A percentile compares a stretch with the other conserved stretches of the same genome.
These are phyloP conservation scores for Propithecus deckenii DNA, from an alignment of 2,797 vertebrate genomes.

Conservation along the genomic window DNA sequence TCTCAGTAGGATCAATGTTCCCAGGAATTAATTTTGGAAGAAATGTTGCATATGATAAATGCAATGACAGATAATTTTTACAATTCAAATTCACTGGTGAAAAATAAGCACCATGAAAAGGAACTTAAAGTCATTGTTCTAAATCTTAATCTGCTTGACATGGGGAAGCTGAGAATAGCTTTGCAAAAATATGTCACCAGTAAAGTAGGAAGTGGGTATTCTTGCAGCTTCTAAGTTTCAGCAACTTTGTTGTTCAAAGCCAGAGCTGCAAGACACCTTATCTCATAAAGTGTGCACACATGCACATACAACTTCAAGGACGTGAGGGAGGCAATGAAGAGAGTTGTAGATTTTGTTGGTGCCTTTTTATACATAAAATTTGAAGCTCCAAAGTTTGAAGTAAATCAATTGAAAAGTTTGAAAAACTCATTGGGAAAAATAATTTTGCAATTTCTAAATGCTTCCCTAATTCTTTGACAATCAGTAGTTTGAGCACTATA, in stretches of 20 bases:
- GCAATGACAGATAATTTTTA: background rate
- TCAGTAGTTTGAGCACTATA: background rate
- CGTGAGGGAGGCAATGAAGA: background rate
- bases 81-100: background rate
- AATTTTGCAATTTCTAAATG: background rate
- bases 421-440: background rate
- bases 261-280: background rate
- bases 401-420: background rate
- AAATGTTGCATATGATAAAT: background rate
- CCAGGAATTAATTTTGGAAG: background rate
- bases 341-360: background rate
- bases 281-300: background rate
- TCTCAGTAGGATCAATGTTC: background rate
- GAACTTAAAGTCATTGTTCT: slow-evolving; percentile 71
- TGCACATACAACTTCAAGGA: background rate
- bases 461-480: background rate
- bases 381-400: background rate
- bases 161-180: slow-evolving; percentile 72
- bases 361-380: background rate
- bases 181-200: slow-evolving; percentile 68
- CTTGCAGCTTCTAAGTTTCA: slow-evolving; percentile 69
- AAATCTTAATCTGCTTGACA: slow-evolving; percentile 47
- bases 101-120: slow-evolving; percentile 13
- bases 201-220: slow-evolving; percentile 83
- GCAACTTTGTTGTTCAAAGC: slow-evolving; percentile 60